Conservation (phyloP, 2,797 vertebrate species). For the Myotis vivesi region DNA sequence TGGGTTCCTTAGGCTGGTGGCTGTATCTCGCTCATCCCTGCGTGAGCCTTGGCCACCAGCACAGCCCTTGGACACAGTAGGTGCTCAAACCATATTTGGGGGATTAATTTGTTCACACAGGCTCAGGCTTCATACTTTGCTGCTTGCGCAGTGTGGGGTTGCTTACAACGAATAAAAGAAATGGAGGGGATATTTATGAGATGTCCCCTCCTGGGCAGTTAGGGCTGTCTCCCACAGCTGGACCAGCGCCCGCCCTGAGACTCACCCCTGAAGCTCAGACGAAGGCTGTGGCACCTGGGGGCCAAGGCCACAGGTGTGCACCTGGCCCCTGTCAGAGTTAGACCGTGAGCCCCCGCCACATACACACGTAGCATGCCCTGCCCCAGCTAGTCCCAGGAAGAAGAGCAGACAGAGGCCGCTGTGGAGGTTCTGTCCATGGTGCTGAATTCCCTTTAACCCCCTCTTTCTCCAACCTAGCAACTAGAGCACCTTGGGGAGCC, state of each 20-base stretch:
- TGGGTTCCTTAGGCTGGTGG: neutral
- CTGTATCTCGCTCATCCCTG: neutral
- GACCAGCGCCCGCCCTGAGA: neutral
- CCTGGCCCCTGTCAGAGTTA: neutral
- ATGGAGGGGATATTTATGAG: neutral
- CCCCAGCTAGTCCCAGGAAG: neutral
- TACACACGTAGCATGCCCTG: neutral
- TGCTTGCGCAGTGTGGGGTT: neutral
- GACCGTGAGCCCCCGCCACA: neutral
- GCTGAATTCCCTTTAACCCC: slow-evolving; percentile 17
- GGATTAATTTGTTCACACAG: neutral
- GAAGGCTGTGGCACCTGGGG: neutral
- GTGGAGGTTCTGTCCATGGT: slow-evolving; percentile 59
- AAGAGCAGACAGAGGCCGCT: accelerated
- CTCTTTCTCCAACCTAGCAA: neutral
- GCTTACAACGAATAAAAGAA: neutral
- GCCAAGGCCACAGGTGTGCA: neutral
- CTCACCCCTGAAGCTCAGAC: neutral
- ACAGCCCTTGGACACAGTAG: slow-evolving; percentile 43
- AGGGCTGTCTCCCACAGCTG: neutral
- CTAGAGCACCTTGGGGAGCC: neutral
- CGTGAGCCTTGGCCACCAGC: neutral
- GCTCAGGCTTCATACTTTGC: neutral
- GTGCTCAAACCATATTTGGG: slow-evolving; percentile 24
- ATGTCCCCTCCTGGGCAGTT: neutral